These are phyloP conservation scores for Xiphophorus couchianus DNA, from an alignment of 2,113 vertebrate species.

Conservation along the genomic window DNA sequence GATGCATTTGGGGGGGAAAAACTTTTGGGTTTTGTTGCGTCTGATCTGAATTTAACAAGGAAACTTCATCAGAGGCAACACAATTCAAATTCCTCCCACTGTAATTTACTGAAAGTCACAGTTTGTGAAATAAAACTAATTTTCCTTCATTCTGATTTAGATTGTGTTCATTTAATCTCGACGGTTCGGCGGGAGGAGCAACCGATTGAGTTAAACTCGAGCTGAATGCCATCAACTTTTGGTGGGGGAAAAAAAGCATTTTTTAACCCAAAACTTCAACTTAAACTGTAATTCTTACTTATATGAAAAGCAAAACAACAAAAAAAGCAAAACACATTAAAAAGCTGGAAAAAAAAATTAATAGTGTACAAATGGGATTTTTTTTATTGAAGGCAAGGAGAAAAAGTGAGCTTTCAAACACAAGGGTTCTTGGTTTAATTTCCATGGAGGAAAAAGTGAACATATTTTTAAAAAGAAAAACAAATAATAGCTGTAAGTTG, in stretches of 20 bases:
- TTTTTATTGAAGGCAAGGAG: background rate
- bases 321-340: no score
- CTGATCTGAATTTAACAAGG: background rate
- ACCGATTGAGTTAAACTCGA: no score
- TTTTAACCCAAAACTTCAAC: no score
- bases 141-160: background rate
- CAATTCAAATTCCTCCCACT: background rate
- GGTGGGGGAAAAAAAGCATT: no score
- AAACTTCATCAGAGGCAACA: background rate
- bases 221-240: no score
- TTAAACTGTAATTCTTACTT: background rate
- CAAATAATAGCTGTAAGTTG: background rate
- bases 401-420: background rate
- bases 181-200: no score
- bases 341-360: no score
- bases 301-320: no score
- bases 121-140: background rate
- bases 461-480: background rate
- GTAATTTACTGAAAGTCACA: background rate
- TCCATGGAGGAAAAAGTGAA: no score
- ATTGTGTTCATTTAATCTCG: background rate
- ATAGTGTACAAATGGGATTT: no score
- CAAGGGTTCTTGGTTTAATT: background rate
- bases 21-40: no score
- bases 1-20: no score